These are phyloP conservation scores for Halictus ligatus DNA, from an alignment of 2,888 invertebrate genomes.

Conservation along the genomic window DNA sequence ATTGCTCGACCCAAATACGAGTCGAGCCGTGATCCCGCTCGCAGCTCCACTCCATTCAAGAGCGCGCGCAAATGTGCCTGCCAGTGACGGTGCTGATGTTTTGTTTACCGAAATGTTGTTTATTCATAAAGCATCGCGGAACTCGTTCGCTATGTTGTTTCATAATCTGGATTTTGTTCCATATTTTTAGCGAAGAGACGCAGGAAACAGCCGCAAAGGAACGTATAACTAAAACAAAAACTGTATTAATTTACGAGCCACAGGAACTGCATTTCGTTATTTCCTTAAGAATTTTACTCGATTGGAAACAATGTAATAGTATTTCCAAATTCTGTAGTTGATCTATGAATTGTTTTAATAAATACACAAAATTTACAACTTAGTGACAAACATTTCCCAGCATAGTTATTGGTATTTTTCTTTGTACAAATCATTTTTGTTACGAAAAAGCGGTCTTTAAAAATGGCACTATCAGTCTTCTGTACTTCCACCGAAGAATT, in stretches of 20 bases:
- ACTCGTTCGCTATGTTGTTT: neutral
- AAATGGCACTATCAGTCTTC: neutral
- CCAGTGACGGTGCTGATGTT: neutral
- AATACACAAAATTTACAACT: too few species aligned
- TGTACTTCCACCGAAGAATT: neutral
- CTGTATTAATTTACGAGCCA: too few species aligned
- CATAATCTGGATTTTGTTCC: neutral
- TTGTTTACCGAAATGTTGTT: conserved; percentile 5
- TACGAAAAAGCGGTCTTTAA: neutral
- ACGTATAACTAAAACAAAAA: too few species aligned
- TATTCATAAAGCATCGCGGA: neutral
- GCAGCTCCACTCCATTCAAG: neutral
- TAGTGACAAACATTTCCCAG: too few species aligned
- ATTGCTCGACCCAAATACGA: conserved; percentile 19
- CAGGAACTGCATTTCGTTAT: too few species aligned
- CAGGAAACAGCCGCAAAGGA: neutral
- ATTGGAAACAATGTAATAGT: too few species aligned
- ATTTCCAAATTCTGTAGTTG: too few species aligned
- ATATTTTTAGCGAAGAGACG: neutral
- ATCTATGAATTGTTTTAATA: too few species aligned
- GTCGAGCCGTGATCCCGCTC: neutral
- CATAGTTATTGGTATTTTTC: neutral
- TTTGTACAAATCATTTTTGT: neutral
- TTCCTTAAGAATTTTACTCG: too few species aligned
- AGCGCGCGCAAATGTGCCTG: neutral